Conservation (phyloP, 64 coral and sea anemone genomes). For the Porites australiensis region DNA sequence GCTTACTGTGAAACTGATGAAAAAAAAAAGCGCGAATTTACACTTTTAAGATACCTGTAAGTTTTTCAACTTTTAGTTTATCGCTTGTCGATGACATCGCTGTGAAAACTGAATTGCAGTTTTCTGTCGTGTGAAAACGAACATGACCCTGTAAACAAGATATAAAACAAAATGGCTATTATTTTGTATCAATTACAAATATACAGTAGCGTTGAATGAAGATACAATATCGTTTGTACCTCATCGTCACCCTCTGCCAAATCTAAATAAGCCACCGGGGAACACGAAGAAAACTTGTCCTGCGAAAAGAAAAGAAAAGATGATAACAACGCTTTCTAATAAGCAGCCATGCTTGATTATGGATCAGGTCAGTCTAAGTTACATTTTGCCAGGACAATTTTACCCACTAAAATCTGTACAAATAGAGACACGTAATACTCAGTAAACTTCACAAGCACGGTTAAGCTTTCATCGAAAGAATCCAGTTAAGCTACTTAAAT, state of each 20-base stretch:
- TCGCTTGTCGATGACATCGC: conserved; percentile 48
- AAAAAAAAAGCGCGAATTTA: neutral
- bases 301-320: conserved; percentile 33
- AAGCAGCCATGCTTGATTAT: neutral
- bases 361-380: neutral
- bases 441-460: too few species aligned
- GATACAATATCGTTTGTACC: conserved; percentile 4
- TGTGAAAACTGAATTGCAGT: conserved; percentile 70
- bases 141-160: conserved; percentile 85
- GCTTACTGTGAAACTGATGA: neutral
- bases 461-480: too few species aligned
- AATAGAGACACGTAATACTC: too few species aligned
- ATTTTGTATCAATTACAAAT: neutral
- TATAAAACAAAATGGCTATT: neutral
- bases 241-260: conserved; percentile 56
- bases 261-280: conserved; percentile 89
- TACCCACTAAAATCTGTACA: too few species aligned
- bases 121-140: conserved; percentile 86
- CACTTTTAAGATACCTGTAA: conserved; percentile 42
- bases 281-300: conserved; percentile 51
- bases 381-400: neutral
- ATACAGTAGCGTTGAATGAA: neutral
- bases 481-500: too few species aligned
- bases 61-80: conserved; percentile 49
- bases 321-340: neutral